These are phyloP conservation scores for Labeo rohita DNA, from an alignment of 2,113 vertebrate species.

Conservation along the genomic window DNA sequence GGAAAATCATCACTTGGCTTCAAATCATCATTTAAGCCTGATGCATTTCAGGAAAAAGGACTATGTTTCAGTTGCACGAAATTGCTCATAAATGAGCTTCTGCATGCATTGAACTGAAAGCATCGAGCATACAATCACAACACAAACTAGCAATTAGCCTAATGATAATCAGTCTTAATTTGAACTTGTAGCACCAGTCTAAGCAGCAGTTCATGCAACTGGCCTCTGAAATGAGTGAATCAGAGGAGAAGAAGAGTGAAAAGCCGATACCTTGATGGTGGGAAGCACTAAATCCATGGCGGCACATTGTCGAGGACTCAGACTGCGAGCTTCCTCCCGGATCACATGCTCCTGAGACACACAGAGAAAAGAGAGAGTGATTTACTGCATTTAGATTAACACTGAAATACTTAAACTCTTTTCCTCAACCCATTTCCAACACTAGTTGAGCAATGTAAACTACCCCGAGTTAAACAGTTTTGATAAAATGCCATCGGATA, in stretches of 20 bases:
- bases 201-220: neutral
- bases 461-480: neutral
- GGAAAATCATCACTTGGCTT: neutral
- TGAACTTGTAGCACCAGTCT: neutral
- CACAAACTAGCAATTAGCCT: neutral
- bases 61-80: neutral
- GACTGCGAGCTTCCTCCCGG: constrained; percentile 89
- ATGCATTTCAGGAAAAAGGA: neutral
- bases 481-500: neutral
- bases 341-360: constrained; percentile 88
- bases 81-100: neutral
- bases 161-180: neutral
- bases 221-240: neutral
- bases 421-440: neutral
- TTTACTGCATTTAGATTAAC: neutral
- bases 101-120: neutral
- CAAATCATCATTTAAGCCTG: neutral
- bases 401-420: neutral
- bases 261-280: constrained; percentile 89
- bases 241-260: neutral
- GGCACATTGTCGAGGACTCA: constrained; percentile 89
- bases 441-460: neutral
- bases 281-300: constrained; percentile 92
- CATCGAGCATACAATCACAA: neutral
- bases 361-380: neutral